A percentile compares a stretch with the other conserved stretches of the same genome.
phyloP scores from a whole-genome alignment of 1,140 invertebrate species.

The Agrypnia vestita region DNA sequence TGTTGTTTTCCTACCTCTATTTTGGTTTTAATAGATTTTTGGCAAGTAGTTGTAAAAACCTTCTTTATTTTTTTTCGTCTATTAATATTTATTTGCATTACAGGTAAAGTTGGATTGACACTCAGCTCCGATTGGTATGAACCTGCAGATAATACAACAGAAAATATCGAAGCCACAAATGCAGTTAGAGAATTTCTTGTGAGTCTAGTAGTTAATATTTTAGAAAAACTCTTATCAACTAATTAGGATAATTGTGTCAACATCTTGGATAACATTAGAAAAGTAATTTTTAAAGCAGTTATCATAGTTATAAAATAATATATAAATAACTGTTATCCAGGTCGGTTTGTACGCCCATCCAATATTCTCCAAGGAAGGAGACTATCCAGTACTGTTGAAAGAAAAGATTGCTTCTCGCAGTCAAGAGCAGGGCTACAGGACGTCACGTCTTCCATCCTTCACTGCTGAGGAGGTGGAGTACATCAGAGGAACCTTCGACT shows the following conservation, averaged over 20 bases:
- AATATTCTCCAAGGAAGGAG: slow-evolving; percentile 62
- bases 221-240: too few relatives aligned
- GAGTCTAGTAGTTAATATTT: slow-evolving; percentile 59
- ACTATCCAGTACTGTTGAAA: slow-evolving; percentile 65
- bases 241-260: too few relatives aligned
- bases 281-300: too few relatives aligned
- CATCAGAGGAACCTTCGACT: slow-evolving; percentile 71
- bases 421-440: slow-evolving; percentile 62
- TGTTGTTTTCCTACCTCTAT: too few relatives aligned
- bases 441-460: slow-evolving; percentile 64
- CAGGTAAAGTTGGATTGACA: slow-evolving; percentile 16
- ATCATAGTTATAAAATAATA: too few relatives aligned
- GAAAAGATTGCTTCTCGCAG: slow-evolving; percentile 63
- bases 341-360: slow-evolving; percentile 63
- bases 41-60: too few relatives aligned
- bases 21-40: too few relatives aligned
- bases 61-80: too few relatives aligned
- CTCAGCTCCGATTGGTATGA: slow-evolving; percentile 64
- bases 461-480: slow-evolving; percentile 71
- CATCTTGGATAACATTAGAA: too few relatives aligned
- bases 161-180: slow-evolving; percentile 69
- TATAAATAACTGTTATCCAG: slow-evolving; percentile 51
- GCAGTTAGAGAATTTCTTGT: slow-evolving; percentile 72
- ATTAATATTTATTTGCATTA: too few relatives aligned
- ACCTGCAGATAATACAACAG: slow-evolving; percentile 65